Percentiles rank a stretch among this genome's conserved stretches.
Evolutionary conservation across 2,113 vertebrate genomes (phyloP).

Genomic region (Cercocebus atys): DNA sequence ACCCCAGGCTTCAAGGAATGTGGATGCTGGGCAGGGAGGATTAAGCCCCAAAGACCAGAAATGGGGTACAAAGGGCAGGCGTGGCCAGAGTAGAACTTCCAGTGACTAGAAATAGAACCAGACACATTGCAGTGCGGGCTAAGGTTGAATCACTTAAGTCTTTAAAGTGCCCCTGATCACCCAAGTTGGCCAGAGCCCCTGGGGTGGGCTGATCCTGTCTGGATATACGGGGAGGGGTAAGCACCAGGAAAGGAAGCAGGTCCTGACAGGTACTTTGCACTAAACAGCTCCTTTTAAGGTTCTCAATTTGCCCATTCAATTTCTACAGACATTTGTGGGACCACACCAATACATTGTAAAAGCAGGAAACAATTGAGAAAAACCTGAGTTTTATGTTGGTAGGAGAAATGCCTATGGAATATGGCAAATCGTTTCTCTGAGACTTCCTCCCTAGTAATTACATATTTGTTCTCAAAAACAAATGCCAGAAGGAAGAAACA

Average conservation of each 20-base stretch:
- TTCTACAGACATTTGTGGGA: neutral
- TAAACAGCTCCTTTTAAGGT: neutral
- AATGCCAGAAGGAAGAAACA: slow-evolving; percentile 62
- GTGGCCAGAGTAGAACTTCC: neutral
- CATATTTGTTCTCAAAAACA: slow-evolving; percentile 66
- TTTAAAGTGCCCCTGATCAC: neutral
- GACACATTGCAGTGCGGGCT: neutral
- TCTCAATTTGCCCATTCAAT: neutral
- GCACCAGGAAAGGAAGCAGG: neutral
- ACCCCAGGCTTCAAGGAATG: neutral
- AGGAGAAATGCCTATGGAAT: slow-evolving; percentile 47
- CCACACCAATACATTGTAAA: neutral
- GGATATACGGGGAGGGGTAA: neutral
- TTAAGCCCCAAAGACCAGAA: neutral
- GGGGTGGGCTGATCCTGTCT: neutral
- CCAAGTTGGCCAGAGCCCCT: neutral
- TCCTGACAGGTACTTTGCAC: neutral
- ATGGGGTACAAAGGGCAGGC: neutral
- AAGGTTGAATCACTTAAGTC: neutral
- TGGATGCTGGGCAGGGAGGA: neutral
- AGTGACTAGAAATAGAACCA: neutral
- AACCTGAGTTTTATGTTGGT: slow-evolving; percentile 4
- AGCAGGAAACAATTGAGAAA: slow-evolving; percentile 48
- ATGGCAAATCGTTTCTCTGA: slow-evolving; percentile 50
- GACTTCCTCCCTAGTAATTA: slow-evolving; percentile 56